Evolutionary conservation across 2,888 invertebrate genomes (phyloP), one percentile per base, ranked within the genome.

Genomic region (Laspeyria flexula): DNA sequence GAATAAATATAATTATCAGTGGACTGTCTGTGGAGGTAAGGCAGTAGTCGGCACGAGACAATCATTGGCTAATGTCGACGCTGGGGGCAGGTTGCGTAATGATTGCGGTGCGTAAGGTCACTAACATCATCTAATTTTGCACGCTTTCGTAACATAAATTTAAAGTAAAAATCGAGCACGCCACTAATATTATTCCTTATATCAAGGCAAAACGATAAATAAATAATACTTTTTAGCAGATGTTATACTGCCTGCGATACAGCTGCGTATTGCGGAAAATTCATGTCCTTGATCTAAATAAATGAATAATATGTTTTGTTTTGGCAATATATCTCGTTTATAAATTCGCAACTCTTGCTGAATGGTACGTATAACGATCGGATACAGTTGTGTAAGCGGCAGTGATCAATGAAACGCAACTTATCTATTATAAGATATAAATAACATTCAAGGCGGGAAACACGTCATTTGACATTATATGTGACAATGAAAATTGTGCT

Each of bases 81-180:
- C 50, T 49, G 35, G 37, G 39, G 40, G 40, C 54, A 72, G 73
- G 67, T 86, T 86, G 82, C 85, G 83, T 82, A 83, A 88, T 73
- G 50, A 65, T 60, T 60, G 70, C 76, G 65, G 81, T 86, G 87
- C 86, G 88, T 90, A 86, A 90, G 89, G 88, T 88, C 89, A 83
- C 83, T 79, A 79, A 73, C 80, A 85, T 85, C 85, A 83, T 85
- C 80, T 85, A 79, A 86, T 88, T 89, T 86, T 82, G 85, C 86
- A 85, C 86, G 85, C 81, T 89, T 88, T 88, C 85, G 85, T 77
- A 88, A 86, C 65, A 70, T 65, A 64, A 64, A 74, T 75, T 77
- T 84, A 75, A 77, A 77, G 73, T 75, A 65, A 75, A 75, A 77
- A 69, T 68, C 63, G 71, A 67, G 69, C 67, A 72, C 71, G 67